These are phyloP conservation scores for Sinocyclocheilus rhinocerous DNA, from an alignment of 2,113 vertebrate species.

Conservation along the genomic window DNA sequence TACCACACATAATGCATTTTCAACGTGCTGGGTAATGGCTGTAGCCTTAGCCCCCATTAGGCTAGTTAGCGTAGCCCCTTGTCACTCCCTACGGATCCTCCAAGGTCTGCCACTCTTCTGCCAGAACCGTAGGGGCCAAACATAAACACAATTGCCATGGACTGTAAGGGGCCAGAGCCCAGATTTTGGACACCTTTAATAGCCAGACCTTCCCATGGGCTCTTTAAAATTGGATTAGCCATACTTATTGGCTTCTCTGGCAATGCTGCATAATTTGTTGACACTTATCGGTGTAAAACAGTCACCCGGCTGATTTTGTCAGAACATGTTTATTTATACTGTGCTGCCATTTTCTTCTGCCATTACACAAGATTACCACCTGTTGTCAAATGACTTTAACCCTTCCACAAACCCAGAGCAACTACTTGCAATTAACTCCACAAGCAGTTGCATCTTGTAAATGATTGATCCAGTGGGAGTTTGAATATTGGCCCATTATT, in stretches of 20 bases:
- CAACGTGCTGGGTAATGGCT: conserved; percentile 71
- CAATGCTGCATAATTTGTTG: conserved; percentile 62
- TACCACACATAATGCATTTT: conserved; percentile 73
- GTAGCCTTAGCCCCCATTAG: conserved; percentile 62
- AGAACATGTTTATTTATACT: not conserved
- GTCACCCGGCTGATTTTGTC: conserved; percentile 60
- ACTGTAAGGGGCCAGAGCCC: conserved; percentile 56
- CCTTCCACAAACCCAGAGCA: conserved; percentile 29
- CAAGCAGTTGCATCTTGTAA: conserved; percentile 38
- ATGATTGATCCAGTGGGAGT: conserved; percentile 44
- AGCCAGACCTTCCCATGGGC: conserved; percentile 54
- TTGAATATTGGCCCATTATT: conserved; percentile 47
- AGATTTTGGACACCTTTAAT: conserved; percentile 63
- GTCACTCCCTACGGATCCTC: conserved; percentile 18
- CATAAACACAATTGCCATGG: conserved; percentile 56
- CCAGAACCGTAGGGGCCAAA: conserved; percentile 54
- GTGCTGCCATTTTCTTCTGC: not conserved
- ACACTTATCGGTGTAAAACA: conserved; percentile 71
- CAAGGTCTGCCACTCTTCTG: conserved; percentile 38
- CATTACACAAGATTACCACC: not conserved
- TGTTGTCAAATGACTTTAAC: conserved; percentile 32
- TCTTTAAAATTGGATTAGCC: conserved; percentile 70
- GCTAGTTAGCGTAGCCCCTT: conserved; percentile 48
- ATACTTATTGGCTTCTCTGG: conserved; percentile 66
- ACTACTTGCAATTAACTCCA: conserved; percentile 31